These are phyloP conservation scores for Eutrigla gurnardus DNA, from an alignment of 2,797 vertebrate genomes.

Conservation along the genomic window DNA sequence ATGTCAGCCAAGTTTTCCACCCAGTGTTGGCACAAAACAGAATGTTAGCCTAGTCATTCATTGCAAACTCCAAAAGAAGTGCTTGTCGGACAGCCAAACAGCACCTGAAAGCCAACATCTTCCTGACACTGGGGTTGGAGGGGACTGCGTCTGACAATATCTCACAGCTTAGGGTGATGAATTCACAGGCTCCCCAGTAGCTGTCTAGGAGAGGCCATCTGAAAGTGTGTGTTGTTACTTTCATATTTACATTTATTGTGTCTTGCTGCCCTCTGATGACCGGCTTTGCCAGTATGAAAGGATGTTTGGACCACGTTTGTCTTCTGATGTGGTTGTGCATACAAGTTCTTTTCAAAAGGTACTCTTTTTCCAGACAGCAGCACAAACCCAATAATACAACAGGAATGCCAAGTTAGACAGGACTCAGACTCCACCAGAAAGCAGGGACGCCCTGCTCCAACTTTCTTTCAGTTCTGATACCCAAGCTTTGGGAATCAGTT, in stretches of 20 bases:
- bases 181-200: not conserved
- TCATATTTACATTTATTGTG: not conserved
- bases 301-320: not conserved
- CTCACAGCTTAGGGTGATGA: not conserved
- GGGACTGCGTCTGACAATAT: not conserved
- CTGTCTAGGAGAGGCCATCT: not conserved
- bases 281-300: not conserved
- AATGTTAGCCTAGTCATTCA: slow-evolving; percentile 7
- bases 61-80: not conserved
- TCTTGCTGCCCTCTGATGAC: not conserved
- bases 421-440: not conserved
- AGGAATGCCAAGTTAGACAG: not conserved
- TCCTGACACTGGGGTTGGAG: not conserved
- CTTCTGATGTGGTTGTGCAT: not conserved
- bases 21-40: not conserved
- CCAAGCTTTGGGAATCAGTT: too few relatives aligned
- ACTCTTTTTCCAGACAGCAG: slow-evolving; percentile 2
- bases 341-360: not conserved
- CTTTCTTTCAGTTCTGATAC: too few relatives aligned
- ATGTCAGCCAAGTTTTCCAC: slow-evolving; percentile 9
- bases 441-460: too few relatives aligned
- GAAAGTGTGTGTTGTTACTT: not conserved
- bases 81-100: not conserved
- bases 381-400: not conserved
- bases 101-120: not conserved